Percentiles rank a stretch among this genome's conserved stretches.
phyloP scores from a whole-genome alignment of 2,113 vertebrate species.

The Cololabis saira region DNA sequence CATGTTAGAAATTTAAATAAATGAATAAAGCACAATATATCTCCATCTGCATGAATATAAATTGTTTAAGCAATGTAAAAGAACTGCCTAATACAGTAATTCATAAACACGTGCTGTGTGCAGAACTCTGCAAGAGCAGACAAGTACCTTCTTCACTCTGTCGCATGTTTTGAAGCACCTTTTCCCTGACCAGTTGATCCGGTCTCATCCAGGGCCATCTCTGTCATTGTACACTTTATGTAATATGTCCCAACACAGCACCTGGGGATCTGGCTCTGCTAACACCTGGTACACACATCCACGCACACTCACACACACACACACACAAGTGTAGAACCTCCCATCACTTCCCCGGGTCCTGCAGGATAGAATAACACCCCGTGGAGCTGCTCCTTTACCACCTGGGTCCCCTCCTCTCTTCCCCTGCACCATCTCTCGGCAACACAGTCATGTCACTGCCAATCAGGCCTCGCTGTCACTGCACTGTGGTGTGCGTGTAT shows the following conservation, averaged over 20 bases:
- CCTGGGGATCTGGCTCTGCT: conserved; percentile 69
- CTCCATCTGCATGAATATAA: too few species aligned
- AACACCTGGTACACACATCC: conserved; percentile 63
- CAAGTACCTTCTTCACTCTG: conserved; percentile 66
- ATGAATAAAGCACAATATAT: too few species aligned
- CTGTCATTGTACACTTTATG: conserved; percentile 76
- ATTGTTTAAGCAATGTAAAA: not conserved
- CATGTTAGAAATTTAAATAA: too few species aligned
- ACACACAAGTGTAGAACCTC: conserved; percentile 49
- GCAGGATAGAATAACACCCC: conserved; percentile 76
- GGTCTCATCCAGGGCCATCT: conserved; percentile 67
- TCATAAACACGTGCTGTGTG: conserved; percentile 27
- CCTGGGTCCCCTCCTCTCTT: conserved; percentile 70
- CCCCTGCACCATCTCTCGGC: conserved; percentile 63
- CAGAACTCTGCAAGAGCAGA: conserved; percentile 44
- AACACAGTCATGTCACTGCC: conserved; percentile 77
- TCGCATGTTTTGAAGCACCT: conserved; percentile 66
- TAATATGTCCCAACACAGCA: conserved; percentile 77
- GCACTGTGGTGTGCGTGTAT: conserved; percentile 59
- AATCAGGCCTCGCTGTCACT: conserved; percentile 79
- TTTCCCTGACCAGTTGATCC: conserved; percentile 60
- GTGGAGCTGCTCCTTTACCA: conserved; percentile 73
- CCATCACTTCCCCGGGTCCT: conserved; percentile 59
- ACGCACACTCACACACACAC: conserved; percentile 44
- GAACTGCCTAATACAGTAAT: conserved; percentile 11